Conservation (phyloP, 2,797 vertebrate species). For the Diplodus puntazzo region DNA sequence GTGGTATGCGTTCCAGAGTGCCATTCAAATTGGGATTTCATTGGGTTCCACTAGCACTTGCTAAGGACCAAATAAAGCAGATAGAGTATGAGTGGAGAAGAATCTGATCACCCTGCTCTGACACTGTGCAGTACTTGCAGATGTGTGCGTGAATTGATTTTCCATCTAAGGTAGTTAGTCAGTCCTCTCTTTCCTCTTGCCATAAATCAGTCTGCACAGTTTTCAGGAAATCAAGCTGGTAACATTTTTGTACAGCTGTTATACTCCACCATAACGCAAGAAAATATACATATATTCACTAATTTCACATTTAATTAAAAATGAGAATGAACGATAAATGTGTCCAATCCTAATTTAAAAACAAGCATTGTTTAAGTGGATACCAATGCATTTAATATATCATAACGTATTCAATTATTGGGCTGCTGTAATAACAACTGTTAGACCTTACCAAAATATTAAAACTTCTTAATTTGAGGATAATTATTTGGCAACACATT, state of each 20-base stretch:
- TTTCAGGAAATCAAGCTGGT: conserved; percentile 36
- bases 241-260: conserved; percentile 18
- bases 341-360: background rate
- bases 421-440: background rate
- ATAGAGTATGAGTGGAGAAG: background rate
- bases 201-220: conserved; percentile 37
- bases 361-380: background rate
- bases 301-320: conserved; percentile 24
- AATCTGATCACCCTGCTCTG: background rate
- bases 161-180: conserved; percentile 8
- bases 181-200: background rate
- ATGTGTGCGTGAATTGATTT: conserved; percentile 31
- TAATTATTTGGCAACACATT: conserved; percentile 10
- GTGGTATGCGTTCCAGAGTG: too few species aligned
- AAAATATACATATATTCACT: conserved; percentile 7
- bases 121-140: conserved; percentile 27
- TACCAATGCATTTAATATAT: background rate
- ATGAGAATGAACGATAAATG: background rate
- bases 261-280: background rate
- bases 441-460: background rate
- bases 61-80: background rate
- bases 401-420: background rate
- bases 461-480: conserved; percentile 2
- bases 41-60: background rate
- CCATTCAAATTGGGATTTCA: background rate